Conservation (phyloP, 1,140 invertebrate species). For the Parapsyche elsis region DNA sequence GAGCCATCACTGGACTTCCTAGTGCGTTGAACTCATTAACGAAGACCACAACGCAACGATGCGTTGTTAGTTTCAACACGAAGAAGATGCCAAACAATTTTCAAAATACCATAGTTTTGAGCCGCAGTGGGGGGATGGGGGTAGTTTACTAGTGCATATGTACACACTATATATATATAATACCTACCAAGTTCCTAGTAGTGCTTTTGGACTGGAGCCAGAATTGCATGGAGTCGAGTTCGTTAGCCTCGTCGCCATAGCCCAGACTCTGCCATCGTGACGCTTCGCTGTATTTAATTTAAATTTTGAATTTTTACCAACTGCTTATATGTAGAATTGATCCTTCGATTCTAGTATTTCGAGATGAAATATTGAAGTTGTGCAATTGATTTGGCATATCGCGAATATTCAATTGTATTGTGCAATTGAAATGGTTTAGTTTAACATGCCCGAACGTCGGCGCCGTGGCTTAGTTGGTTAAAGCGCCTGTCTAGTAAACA, state of each 20-base stretch:
- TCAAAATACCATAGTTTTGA: neutral
- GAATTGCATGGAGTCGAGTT: conserved; percentile 39
- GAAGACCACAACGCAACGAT: too few species aligned
- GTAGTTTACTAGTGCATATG: too few species aligned
- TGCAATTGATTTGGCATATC: too few species aligned
- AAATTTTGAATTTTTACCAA: neutral
- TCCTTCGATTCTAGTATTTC: too few species aligned
- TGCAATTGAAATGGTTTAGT: neutral
- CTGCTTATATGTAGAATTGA: neutral
- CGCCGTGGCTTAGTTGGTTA: conserved; percentile 62
- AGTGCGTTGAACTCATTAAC: neutral
- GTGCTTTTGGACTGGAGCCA: conserved; percentile 41
- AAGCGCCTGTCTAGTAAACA: conserved; percentile 66
- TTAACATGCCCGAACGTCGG: conserved; percentile 31
- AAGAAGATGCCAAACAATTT: neutral
- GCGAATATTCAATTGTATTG: too few species aligned
- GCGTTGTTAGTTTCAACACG: neutral
- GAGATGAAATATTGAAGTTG: too few species aligned
- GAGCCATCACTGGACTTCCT: conserved; percentile 1
- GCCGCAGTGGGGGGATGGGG: conserved; percentile 11
- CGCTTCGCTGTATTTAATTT: neutral
- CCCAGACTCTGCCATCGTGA: neutral
- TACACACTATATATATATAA: too few species aligned
- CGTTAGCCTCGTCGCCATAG: conserved; percentile 21
- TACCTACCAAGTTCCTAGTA: too few species aligned